Evolutionary conservation across 2,888 invertebrate genomes (phyloP).

Genomic region (Drosophila conformis): DNA sequence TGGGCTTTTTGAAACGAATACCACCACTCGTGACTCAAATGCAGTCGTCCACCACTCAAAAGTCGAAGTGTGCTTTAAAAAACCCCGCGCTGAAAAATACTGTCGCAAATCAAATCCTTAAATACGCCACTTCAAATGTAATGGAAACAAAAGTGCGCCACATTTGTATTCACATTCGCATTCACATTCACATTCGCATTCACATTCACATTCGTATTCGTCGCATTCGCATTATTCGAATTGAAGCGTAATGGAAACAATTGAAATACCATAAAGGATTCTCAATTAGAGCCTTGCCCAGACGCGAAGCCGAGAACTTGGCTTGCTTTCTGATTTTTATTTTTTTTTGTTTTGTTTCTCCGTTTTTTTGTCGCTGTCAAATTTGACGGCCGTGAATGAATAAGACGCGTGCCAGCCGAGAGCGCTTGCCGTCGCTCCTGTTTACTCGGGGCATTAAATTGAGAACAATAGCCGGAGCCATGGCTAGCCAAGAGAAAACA

Average conservation of each 20-base stretch:
- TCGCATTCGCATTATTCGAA: constrained; percentile 48
- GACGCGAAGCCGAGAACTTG: constrained; percentile 60
- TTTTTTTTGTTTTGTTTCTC: constrained; percentile 22
- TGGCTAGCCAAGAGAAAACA: constrained; percentile 46
- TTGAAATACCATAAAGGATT: constrained; percentile 82
- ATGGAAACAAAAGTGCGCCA: constrained; percentile 73
- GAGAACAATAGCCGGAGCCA: constrained; percentile 55
- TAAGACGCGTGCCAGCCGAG: constrained; percentile 71
- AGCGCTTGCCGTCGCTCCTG: constrained; percentile 36
- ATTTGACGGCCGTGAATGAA: constrained; percentile 81
- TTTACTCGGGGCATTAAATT: constrained; percentile 67
- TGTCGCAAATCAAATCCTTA: constrained; percentile 83
- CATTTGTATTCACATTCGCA: constrained; percentile 20
- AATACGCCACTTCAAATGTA: constrained; percentile 82
- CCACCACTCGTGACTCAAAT: constrained; percentile 59
- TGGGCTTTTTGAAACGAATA: constrained; percentile 67
- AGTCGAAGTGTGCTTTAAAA: constrained; percentile 54
- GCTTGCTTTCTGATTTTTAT: constrained; percentile 15
- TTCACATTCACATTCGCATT: constrained; percentile 28
- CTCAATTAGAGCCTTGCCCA: constrained; percentile 76
- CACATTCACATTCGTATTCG: constrained; percentile 13
- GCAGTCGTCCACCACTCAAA: constrained; percentile 29
- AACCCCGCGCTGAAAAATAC: constrained; percentile 56
- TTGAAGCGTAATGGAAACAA: constrained; percentile 82
- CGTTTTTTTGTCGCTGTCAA: constrained; percentile 74